Base-by-base conservation (phyloP, 2,888 invertebrate species). In the Erebia aethiops region DNA sequence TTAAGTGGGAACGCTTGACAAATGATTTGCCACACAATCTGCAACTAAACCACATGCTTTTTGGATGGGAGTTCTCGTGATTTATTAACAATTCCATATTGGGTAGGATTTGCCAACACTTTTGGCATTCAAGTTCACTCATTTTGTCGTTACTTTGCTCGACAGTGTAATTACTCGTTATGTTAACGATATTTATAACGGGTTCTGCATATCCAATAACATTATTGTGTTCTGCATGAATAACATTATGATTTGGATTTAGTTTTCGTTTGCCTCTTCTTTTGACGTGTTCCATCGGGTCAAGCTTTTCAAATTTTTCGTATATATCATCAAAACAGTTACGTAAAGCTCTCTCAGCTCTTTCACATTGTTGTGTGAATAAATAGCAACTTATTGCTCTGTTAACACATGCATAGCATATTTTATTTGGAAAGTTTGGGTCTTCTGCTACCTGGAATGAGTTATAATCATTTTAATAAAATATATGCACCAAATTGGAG, bases 161-260 rank as follows among this genome's bases (percentile, higher is more conserved):
- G 0, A 79, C 63, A 64, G 85, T 80, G 0, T 85, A 76, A 21
- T 80, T 77, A 18, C 11, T 26, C 0, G 57, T 67, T 10, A 78
- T 68, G 70, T 91, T 90, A 0, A 91, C 77, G 13, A 92, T 79
- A 68, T 88, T 83, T 35, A 88, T 86, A 2, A 88, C 74, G 0
- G 92, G 92, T 67, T 91, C 87, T 0, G 92, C 92, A 64, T 92
- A 93, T 74, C 90, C 84, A 1, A 90, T 86, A 1, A 92, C 92
- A 61, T 83, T 82, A 61, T 78, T 49, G 74, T 90, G 82, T 72
- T 88, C 87, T 1, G 82, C 74, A 58, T 85, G 74, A 46, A 93
- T 73, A 2, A 77, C 74, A 67, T 93, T 89, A 26, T 81, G 76
- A 73, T 93, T 93, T 0, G 87, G 85, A 21, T 88, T 77, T 3